Evolutionary conservation across 2,113 vertebrate genomes (phyloP), one percentile per base, ranked within the genome.

Genomic region (Nibea albiflora): DNA sequence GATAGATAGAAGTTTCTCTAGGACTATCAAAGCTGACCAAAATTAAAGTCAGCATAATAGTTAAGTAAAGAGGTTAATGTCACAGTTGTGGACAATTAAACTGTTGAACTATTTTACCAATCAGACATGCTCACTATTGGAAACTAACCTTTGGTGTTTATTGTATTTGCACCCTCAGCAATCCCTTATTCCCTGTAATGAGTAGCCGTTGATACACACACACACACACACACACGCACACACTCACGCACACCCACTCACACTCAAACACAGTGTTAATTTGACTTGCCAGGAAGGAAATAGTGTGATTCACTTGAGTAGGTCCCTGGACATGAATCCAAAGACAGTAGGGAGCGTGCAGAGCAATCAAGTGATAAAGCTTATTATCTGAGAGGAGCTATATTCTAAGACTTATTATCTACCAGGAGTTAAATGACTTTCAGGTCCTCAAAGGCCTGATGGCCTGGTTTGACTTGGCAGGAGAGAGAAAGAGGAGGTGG

Each of bases 341-440:
- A 91, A 92, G 93, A 92, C 93, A 92, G 88, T 88, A 58, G 91
- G 92, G 92, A 94, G 90, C 66, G 15, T 91, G 86, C 88, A 87
- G 90, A 89, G 93, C 92, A 94, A 94, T 94, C 91, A 94, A 94
- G 92, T 93, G 93, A 94, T 93, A 94, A 93, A 92, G 90, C 92
- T 92, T 94, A 94, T 94, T 93, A 94, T 93, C 92, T 88, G 91
- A 89, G 89, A 89, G 88, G 82, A 92, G 91, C 91, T 92, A 93
- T 92, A 94, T 92, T 92, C 91, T 89, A 92, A 91, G 92, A 93
- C 91, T 91, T 93, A 94, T 94, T 92, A 94, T 94, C 92, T 92
- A 92, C 75, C 85, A 93, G 89, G 88, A 93, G 92, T 94, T 93
- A 94, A 94, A 94, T 94, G 91, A 92, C 93, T 94, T 92, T 89